These are phyloP conservation scores for Porites lobata DNA, from an alignment of 92 coral and sea anemone species.

Conservation along the genomic window DNA sequence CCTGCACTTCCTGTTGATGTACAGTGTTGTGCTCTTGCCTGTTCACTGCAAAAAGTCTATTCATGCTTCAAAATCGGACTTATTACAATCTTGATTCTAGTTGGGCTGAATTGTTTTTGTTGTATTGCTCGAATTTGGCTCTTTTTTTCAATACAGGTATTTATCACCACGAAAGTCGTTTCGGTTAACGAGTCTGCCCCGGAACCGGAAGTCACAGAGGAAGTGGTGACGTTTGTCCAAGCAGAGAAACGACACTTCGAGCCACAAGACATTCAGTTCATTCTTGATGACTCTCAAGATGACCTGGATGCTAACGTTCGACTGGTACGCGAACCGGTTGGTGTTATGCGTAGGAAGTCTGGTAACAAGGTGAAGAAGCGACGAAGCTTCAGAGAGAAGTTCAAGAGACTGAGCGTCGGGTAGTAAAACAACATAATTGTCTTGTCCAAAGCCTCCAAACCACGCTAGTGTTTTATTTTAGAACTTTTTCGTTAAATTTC, in stretches of 20 bases:
- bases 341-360: constrained; percentile 60
- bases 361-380: constrained; percentile 85
- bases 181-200: constrained; percentile 38
- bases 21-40: no score
- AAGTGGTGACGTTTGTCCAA: constrained; percentile 48
- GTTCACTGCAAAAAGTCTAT: no score
- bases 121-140: no score
- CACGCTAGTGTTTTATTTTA: not conserved
- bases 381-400: constrained; percentile 71
- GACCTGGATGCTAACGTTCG: constrained; percentile 33
- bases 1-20: no score
- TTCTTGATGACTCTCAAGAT: constrained; percentile 53
- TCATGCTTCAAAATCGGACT: no score
- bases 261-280: constrained; percentile 23
- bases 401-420: constrained; percentile 67
- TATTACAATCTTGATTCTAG: no score
- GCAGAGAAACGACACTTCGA: constrained; percentile 31
- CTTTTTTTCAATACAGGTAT: constrained; percentile 6
- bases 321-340: constrained; percentile 29
- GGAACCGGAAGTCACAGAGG: constrained; percentile 45
- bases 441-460: not conserved
- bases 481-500: not conserved
- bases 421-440: not conserved
- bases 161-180: constrained; percentile 48
- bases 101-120: no score